phyloP scores from a whole-genome alignment of 2,888 invertebrate species.

The Xylocampa areola region DNA sequence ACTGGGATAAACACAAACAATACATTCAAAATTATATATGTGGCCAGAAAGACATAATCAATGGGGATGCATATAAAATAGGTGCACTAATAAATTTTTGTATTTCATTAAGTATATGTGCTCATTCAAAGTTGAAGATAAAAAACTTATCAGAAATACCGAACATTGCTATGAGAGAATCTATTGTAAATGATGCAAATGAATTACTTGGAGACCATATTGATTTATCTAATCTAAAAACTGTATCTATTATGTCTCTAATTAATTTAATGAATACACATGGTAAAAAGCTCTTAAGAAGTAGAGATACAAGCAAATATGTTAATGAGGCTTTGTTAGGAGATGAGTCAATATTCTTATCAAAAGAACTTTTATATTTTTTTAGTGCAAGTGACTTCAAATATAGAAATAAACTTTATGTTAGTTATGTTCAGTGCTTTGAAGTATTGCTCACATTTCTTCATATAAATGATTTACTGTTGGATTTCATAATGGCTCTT shows the following conservation, averaged over 20 bases:
- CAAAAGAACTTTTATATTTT: conserved; percentile 73
- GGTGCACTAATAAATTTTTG: conserved; percentile 76
- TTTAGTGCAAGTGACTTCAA: conserved; percentile 67
- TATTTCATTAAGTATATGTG: conserved; percentile 79
- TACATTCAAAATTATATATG: conserved; percentile 83
- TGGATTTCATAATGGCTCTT: conserved; percentile 82
- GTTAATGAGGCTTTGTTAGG: conserved; percentile 74
- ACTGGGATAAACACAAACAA: conserved; percentile 90
- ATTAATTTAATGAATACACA: conserved; percentile 69
- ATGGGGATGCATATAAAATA: conserved; percentile 72
- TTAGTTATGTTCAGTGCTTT: conserved; percentile 84
- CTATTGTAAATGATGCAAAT: conserved; percentile 76
- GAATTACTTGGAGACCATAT: conserved; percentile 75
- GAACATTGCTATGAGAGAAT: conserved; percentile 73
- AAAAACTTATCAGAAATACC: conserved; percentile 79
- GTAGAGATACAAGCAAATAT: conserved; percentile 60
- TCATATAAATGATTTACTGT: conserved; percentile 85
- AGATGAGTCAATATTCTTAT: conserved; percentile 78
- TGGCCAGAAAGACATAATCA: conserved; percentile 64
- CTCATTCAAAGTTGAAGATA: conserved; percentile 76
- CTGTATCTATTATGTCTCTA: conserved; percentile 70
- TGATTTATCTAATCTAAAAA: conserved; percentile 75
- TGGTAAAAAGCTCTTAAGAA: conserved; percentile 71
- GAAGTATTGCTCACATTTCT: conserved; percentile 87
- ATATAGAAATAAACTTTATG: conserved; percentile 64